Conservation (phyloP, 2,888 invertebrate species). For the Chirona hameri region DNA sequence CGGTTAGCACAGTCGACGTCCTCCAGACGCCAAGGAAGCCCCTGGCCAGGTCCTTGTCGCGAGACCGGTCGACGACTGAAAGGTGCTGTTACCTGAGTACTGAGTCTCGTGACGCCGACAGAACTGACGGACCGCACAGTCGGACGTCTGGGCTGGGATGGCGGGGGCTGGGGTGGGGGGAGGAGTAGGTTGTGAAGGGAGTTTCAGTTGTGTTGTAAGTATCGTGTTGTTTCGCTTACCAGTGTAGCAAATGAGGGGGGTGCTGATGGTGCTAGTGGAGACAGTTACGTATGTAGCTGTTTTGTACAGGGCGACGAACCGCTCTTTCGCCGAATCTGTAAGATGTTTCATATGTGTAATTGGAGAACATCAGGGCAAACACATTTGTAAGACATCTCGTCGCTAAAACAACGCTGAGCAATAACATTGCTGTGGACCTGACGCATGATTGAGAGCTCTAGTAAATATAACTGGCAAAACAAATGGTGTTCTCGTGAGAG, state of each 20-base stretch:
- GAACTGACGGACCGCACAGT: too few relatives aligned
- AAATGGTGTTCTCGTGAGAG: too few relatives aligned
- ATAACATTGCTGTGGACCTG: too few relatives aligned
- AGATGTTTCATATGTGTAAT: neutral
- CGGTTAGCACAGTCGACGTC: neutral
- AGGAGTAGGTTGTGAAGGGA: neutral
- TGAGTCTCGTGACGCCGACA: neutral
- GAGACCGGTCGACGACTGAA: neutral
- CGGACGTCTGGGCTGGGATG: too few relatives aligned
- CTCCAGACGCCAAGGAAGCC: neutral
- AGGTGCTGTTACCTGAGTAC: neutral
- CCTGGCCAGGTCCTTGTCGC: neutral
- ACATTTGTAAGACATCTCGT: neutral
- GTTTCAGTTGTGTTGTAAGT: neutral
- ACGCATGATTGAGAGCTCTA: neutral
- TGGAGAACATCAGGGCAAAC: neutral
- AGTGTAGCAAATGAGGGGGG: neutral
- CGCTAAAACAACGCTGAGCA: neutral
- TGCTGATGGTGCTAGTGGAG: neutral
- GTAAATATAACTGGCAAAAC: neutral
- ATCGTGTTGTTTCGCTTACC: neutral
- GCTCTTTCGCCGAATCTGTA: slow-evolving; percentile 3
- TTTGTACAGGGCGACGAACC: slow-evolving; percentile 2
- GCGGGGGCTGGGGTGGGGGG: neutral
- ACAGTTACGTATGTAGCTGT: neutral